Evolutionary conservation across 2,113 vertebrate species (phyloP).

Genomic region (Chloropsis hardwickii): DNA sequence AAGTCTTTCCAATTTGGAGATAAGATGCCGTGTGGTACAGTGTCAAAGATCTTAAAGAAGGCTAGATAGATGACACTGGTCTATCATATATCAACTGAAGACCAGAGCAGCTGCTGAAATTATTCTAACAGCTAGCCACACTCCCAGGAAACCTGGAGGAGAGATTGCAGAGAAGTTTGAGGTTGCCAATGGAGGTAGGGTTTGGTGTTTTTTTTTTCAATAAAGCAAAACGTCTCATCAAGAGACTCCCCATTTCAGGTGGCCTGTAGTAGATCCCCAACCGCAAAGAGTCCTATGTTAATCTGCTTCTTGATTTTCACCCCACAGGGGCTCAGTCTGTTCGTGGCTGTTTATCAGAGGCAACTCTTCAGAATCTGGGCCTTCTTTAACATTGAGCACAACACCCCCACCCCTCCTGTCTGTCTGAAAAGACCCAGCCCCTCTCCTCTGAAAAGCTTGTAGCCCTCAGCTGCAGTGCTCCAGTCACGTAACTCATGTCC

Average conservation of each 20-base stretch:
- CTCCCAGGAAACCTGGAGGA: slow-evolving; percentile 86
- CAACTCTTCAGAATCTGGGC: not conserved
- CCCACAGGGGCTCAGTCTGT: not conserved
- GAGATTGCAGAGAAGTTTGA: slow-evolving; percentile 94
- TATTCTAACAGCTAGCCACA: slow-evolving; percentile 88
- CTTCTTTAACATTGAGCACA: not conserved
- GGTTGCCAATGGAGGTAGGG: slow-evolving; percentile 86
- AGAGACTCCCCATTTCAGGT: not conserved
- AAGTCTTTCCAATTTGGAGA: accelerated
- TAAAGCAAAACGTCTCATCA: not conserved
- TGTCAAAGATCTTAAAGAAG: not conserved
- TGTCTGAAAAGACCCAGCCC: not conserved
- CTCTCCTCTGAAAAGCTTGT: not conserved
- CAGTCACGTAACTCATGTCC: not conserved
- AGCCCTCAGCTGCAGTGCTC: not conserved
- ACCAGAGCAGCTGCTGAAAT: slow-evolving; percentile 92
- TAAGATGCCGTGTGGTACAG: not conserved
- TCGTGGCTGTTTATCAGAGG: not conserved
- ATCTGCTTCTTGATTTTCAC: not conserved
- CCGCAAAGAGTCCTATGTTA: not conserved
- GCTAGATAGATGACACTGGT: not conserved
- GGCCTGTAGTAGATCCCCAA: not conserved
- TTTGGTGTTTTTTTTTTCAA: not conserved
- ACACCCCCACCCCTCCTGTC: not conserved
- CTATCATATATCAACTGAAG: slow-evolving; percentile 88